Conservation (phyloP, 2,888 invertebrate genomes). For the Nomada goodeniana region DNA sequence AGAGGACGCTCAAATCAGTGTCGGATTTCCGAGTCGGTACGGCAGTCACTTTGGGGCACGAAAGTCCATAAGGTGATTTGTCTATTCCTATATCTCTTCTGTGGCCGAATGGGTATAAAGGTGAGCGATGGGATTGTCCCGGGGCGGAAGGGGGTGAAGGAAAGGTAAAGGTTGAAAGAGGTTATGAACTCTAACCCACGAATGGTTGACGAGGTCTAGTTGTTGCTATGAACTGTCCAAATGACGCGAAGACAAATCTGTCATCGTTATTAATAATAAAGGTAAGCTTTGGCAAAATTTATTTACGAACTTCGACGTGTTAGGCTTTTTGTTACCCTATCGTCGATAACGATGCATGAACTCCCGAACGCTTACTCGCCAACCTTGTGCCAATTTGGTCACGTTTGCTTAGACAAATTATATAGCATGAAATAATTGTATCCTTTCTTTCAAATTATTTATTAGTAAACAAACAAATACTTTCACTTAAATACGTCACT, state of each 20-base stretch:
- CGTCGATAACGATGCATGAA: constrained; percentile 54
- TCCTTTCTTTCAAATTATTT: neutral
- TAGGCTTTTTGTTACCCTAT: constrained; percentile 28
- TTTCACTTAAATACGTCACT: neutral
- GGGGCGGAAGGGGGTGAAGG: constrained; percentile 69
- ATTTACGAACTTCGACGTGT: constrained; percentile 25
- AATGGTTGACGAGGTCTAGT: constrained; percentile 72
- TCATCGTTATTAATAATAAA: constrained; percentile 65
- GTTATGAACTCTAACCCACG: constrained; percentile 80
- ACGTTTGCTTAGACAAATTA: constrained; percentile 46
- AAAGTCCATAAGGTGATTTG: too few relatives aligned
- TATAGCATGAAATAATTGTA: constrained; percentile 22
- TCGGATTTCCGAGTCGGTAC: too few relatives aligned
- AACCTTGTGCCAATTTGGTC: constrained; percentile 54
- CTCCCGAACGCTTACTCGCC: constrained; percentile 47
- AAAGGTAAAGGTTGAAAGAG: constrained; percentile 80
- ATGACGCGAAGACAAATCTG: constrained; percentile 69
- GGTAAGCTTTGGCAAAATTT: constrained; percentile 64
- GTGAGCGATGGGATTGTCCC: constrained; percentile 68
- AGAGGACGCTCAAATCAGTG: too few relatives aligned
- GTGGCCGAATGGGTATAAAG: constrained; percentile 61
- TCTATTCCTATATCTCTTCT: too few relatives aligned
- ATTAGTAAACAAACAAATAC: constrained; percentile 12
- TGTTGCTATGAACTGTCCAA: constrained; percentile 73
- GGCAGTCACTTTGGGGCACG: too few relatives aligned